Base-by-base conservation (phyloP, 2,888 invertebrate genomes). In the Agapostemon virescens region DNA sequence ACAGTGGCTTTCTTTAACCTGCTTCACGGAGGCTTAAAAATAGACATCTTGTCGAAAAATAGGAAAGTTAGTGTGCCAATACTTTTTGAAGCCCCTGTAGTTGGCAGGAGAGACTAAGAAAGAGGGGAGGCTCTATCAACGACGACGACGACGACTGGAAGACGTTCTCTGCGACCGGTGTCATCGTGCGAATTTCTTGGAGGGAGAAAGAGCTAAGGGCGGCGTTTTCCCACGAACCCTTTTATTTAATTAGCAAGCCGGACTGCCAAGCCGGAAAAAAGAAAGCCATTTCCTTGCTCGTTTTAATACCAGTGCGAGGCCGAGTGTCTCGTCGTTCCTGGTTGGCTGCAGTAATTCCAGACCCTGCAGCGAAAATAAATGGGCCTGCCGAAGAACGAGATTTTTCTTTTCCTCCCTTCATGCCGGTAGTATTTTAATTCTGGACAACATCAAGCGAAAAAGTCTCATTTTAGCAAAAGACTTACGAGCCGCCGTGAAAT, bases 171-270 rank as follows among this genome's bases (percentile, higher is more conserved):
- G 63, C 17, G 64, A 67, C 49, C 58, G n/a, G n/a, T 23, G 68
- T 68, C 23, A 38, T 42, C 45, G 68, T 11, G 66, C 36, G 64
- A 69, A 69, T 71, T 79, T 76, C 68, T 40, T 36, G 33, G 26
- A 30, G 30, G 58, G 58, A 58, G 30, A 20, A 15, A 20, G 17
- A 17, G 58, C 33, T 38, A 68, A 55, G 69, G 68, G 67, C 70
- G 58, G 61, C 74, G 80, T 81, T 77, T 69, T 69, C 63, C 26
- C 67, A 58, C 55, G 71, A 76, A 67, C 61, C 69, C 80, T 86
- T 83, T 84, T 84, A 87, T 86, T 87, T 85, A 87, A 87, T 87
- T 87, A 87, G 69, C 75, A 68, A 74, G 71, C 58, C 58, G 67
- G 49, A 55, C 71, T 77, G 64, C 70, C 36, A 30, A 30, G 20